Evolutionary conservation across 2,113 vertebrate species (phyloP).

Genomic region (Gambusia affinis): DNA sequence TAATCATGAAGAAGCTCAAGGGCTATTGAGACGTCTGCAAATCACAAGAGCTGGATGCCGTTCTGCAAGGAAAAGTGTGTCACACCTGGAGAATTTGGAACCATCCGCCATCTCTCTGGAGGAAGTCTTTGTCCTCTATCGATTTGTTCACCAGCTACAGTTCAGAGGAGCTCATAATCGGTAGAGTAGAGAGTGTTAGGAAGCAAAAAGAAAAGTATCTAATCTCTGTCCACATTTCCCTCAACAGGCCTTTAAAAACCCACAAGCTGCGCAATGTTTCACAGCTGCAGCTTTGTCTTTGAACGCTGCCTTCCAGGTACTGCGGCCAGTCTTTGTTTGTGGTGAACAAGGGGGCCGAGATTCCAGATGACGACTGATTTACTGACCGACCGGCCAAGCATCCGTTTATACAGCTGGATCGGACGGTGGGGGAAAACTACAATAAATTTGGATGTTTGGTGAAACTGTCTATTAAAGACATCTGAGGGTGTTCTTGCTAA

Average conservation of each 20-base stretch:
- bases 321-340: slow-evolving; percentile 11
- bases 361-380: slow-evolving; percentile 46
- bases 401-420: slow-evolving; percentile 44
- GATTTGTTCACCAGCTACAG: slow-evolving; percentile 53
- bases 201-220: slow-evolving; percentile 28
- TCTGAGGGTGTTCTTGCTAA: slow-evolving; percentile 22
- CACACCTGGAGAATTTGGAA: slow-evolving; percentile 14
- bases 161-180: slow-evolving; percentile 32
- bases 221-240: slow-evolving; percentile 13
- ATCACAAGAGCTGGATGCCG: not conserved
- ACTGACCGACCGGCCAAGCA: slow-evolving; percentile 39
- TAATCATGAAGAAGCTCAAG: not conserved
- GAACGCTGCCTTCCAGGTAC: slow-evolving; percentile 51
- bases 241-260: slow-evolving; percentile 25
- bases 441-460: slow-evolving; percentile 15
- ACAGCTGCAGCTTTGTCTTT: slow-evolving; percentile 68
- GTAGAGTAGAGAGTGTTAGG: slow-evolving; percentile 33
- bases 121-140: slow-evolving; percentile 13
- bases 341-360: slow-evolving; percentile 35
- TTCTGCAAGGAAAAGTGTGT: not conserved
- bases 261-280: slow-evolving; percentile 62
- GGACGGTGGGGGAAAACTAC: not conserved
- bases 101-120: slow-evolving; percentile 14
- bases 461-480: slow-evolving; percentile 61
- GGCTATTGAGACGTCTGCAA: not conserved